Percentiles rank a stretch among this genome's conserved stretches.
Evolutionary conservation across 1,140 invertebrate species (phyloP).

Genomic region (Sinella curviseta): DNA sequence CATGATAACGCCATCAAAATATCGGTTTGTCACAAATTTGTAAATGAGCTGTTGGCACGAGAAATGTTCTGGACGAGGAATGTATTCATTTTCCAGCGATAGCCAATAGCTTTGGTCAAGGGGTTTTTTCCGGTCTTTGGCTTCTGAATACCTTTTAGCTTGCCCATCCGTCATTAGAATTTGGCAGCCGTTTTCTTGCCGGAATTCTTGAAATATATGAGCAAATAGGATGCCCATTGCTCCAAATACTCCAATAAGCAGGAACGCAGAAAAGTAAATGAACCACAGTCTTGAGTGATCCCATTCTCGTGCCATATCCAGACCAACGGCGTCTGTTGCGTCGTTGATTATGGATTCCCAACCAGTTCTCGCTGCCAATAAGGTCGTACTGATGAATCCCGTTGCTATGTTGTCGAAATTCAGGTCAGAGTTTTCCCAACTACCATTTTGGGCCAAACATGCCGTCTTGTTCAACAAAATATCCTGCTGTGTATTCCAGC

Average conservation of each 20-base stretch:
- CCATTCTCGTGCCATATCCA: not conserved
- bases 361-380: conserved; percentile 11
- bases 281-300: not conserved
- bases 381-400: not conserved
- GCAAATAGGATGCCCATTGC: conserved; percentile 1
- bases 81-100: not conserved
- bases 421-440: not conserved
- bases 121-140: not conserved
- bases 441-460: conserved; percentile 17
- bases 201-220: not conserved
- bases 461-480: too few species aligned
- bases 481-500: too few species aligned
- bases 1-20: not conserved
- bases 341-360: conserved; percentile 22
- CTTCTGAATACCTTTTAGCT: not conserved
- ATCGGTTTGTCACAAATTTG: not conserved
- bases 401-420: conserved; percentile 16
- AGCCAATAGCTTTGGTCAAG: not conserved
- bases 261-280: not conserved
- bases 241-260: not conserved
- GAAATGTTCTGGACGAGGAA: not conserved
- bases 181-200: not conserved
- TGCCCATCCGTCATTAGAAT: not conserved
- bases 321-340: not conserved
- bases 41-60: not conserved